Conservation (phyloP, 2,888 invertebrate species). For the Laspeyria flexula region DNA sequence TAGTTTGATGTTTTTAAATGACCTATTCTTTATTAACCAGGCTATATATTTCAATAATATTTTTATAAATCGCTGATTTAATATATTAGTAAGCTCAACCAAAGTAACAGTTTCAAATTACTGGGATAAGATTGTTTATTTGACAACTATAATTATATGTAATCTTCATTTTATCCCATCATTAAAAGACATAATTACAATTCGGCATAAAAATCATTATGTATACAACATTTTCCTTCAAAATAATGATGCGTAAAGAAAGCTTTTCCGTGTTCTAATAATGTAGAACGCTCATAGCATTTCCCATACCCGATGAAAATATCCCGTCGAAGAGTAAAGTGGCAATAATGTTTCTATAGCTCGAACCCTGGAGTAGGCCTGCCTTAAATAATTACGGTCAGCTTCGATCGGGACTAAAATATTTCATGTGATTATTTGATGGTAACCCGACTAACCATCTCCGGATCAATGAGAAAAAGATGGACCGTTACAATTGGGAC, state of each 20-base stretch:
- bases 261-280: conserved; percentile 26
- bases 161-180: too few relatives aligned
- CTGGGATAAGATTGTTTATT: too few relatives aligned
- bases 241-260: conserved; percentile 12
- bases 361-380: conserved; percentile 43
- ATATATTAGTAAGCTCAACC: too few relatives aligned
- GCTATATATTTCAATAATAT: too few relatives aligned
- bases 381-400: conserved; percentile 58
- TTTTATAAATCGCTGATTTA: too few relatives aligned
- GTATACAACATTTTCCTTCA: neutral
- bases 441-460: conserved; percentile 14
- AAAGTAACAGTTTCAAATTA: too few relatives aligned
- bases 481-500: neutral
- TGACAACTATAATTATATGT: too few relatives aligned
- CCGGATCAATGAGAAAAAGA: conserved; percentile 7
- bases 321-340: conserved; percentile 36
- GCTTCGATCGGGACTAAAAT: conserved; percentile 41
- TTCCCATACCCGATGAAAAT: conserved; percentile 23
- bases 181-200: too few relatives aligned
- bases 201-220: neutral
- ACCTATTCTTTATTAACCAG: too few relatives aligned
- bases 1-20: too few relatives aligned
- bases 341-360: conserved; percentile 52
- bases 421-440: conserved; percentile 51
- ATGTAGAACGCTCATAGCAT: conserved; percentile 13